These are phyloP conservation scores for Prosapia bicincta DNA, from an alignment of 2,888 invertebrate species.

Conservation along the genomic window DNA sequence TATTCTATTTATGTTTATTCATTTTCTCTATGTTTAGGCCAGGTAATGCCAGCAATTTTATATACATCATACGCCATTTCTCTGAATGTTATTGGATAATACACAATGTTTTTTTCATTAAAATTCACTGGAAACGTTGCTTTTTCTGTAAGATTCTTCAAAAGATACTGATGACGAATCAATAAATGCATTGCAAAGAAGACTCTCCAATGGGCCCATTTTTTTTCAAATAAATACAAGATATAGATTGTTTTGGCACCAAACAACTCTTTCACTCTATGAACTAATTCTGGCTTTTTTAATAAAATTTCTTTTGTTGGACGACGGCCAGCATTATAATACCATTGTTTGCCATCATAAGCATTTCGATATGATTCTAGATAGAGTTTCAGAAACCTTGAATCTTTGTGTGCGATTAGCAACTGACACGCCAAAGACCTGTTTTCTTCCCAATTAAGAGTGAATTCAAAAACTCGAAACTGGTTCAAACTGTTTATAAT, in stretches of 20 bases:
- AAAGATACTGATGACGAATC: slow-evolving; percentile 40
- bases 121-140: slow-evolving; percentile 26
- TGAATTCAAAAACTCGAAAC: slow-evolving; percentile 42
- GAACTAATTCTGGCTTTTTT: slow-evolving; percentile 43
- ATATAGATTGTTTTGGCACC: slow-evolving; percentile 43
- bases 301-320: slow-evolving; percentile 44
- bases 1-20: no score
- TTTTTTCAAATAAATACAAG: slow-evolving; percentile 37
- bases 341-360: slow-evolving; percentile 40
- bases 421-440: slow-evolving; percentile 34
- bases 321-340: slow-evolving; percentile 47
- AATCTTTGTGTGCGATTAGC: slow-evolving; percentile 42
- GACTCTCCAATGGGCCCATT: slow-evolving; percentile 42
- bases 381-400: slow-evolving; percentile 41
- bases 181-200: slow-evolving; percentile 45
- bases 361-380: no score
- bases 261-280: slow-evolving; percentile 43
- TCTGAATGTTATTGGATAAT: slow-evolving; percentile 21
- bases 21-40: no score
- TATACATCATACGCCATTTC: slow-evolving; percentile 32
- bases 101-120: slow-evolving; percentile 25
- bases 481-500: slow-evolving; percentile 38
- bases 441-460: slow-evolving; percentile 40
- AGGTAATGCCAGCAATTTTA: no score
- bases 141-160: neutral